Evolutionary conservation across 2,888 invertebrate genomes (phyloP), one percentile per base, ranked within the genome.

Genomic region (Pristionchus exspectatus): DNA sequence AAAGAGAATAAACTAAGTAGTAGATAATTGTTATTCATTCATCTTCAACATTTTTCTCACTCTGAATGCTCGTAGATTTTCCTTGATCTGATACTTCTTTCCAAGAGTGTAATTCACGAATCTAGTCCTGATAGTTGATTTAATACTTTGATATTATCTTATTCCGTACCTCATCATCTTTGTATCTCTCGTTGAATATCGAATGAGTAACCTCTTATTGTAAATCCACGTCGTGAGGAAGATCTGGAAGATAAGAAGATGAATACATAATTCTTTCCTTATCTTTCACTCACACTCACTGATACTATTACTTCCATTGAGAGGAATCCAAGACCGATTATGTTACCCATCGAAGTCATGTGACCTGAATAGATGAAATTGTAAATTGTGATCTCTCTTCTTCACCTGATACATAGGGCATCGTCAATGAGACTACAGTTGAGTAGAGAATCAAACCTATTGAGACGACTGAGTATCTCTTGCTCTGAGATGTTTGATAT

Each of bases 401-500:
- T 14, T 69, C 30, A 69, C 69, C 69, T 69, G 69, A 69, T 1
- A 69, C 30, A 69, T 69, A 69, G 1, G 69, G 69, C 69, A 69
- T 69, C 9, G 69, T 69, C 27, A 69, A 30, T 24, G 69, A n/a
- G 69, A 69, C 30, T 1, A 30, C 69, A 69, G 69, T 69, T 69
- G 69, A 69, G 24, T 69, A 69, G 69, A 69, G 27, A 14, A 69
- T 69, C 69, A 69, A 27, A 10, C 27, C n/a, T n/a, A 69, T 69
- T 12, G 69, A 69, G 30, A 69, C 69, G 27, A 30, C 69, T 14
- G 69, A 27, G 30, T 69, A 69, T 69, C 69, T n/a, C 14, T 69
- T 69, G 10, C 69, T 69, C 69, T 69, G 69, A 69, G 69, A 69
- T 69, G 69, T 30, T 69, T 69, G 27, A 27, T 69, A 24, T n/a